Conservation (phyloP, 1,140 invertebrate species). For the Scaptomyza hsui region DNA sequence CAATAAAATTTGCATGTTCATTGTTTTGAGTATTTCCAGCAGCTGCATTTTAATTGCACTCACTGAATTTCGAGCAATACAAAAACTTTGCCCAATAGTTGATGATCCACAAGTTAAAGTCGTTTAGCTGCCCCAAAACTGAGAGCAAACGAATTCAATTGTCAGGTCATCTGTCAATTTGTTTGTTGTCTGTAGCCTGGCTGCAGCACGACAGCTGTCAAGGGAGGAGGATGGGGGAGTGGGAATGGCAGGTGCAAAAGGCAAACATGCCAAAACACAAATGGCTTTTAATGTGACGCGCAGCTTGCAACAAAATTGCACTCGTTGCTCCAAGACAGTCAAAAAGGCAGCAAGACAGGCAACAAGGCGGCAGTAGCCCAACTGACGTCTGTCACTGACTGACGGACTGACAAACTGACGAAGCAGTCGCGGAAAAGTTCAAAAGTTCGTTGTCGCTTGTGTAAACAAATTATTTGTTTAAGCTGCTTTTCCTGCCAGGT, state of each 20-base stretch:
- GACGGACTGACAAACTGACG: conserved; percentile 13
- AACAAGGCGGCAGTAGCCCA: conserved; percentile 55
- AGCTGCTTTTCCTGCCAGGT: conserved; percentile 50
- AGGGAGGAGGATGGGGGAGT: conserved; percentile 12
- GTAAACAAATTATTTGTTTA: conserved; percentile 82
- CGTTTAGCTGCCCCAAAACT: conserved; percentile 25
- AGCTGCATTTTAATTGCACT: conserved; percentile 76
- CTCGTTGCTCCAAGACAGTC: conserved; percentile 10
- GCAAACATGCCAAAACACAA: conserved; percentile 69
- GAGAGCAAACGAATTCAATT: conserved; percentile 70
- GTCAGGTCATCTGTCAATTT: conserved; percentile 82
- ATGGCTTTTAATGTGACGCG: conserved; percentile 77
- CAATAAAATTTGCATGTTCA: conserved; percentile 74
- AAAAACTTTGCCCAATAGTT: conserved; percentile 18
- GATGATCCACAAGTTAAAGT: conserved; percentile 4
- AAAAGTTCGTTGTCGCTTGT: conserved; percentile 80
- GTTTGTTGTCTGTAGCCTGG: conserved; percentile 68
- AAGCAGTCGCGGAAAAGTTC: conserved; percentile 60
- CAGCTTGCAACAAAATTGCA: conserved; percentile 73
- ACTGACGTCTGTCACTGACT: conserved; percentile 17
- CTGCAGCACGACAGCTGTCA: conserved; percentile 72
- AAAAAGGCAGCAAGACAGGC: conserved; percentile 30
- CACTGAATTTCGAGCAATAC: conserved; percentile 30
- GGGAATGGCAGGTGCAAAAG: conserved; percentile 44
- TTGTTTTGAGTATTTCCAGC: conserved; percentile 72